A percentile compares a stretch with the other conserved stretches of the same genome.
phyloP scores from a whole-genome alignment of 1,140 invertebrate genomes.

The Colletes latitarsis region DNA sequence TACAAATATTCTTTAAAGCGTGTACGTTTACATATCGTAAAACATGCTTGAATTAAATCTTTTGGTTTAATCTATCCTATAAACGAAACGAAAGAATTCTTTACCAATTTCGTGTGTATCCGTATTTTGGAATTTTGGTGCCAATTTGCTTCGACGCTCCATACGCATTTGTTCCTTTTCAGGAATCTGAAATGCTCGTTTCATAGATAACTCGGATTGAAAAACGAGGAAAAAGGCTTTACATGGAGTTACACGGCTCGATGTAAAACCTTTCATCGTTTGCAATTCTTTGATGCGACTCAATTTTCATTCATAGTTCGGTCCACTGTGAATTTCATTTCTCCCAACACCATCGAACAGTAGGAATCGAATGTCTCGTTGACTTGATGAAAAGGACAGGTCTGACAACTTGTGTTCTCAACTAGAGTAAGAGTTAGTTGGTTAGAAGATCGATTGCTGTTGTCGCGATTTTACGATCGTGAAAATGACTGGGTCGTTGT shows the following conservation, averaged over 20 bases:
- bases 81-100: not conserved
- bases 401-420: too few species aligned
- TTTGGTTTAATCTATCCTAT: too few species aligned
- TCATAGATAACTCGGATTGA: too few species aligned
- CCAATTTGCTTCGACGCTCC: too few species aligned
- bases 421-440: constrained; percentile 2
- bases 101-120: too few species aligned
- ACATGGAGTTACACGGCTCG: not conserved
- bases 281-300: not conserved
- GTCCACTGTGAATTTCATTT: constrained; percentile 24
- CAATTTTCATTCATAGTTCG: constrained; percentile 34
- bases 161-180: not conserved
- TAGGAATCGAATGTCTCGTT: constrained; percentile 12
- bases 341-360: not conserved
- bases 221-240: not conserved
- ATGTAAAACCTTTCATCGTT: not conserved
- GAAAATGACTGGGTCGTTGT: constrained; percentile 3
- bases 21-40: too few species aligned
- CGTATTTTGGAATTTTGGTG: too few species aligned
- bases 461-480: constrained; percentile 27
- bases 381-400: too few species aligned
- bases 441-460: constrained; percentile 42
- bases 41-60: too few species aligned
- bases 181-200: too few species aligned
- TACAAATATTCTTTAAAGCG: too few species aligned